Conservation (phyloP, 2,797 vertebrate species). For the Silurus lanzhouensis region DNA sequence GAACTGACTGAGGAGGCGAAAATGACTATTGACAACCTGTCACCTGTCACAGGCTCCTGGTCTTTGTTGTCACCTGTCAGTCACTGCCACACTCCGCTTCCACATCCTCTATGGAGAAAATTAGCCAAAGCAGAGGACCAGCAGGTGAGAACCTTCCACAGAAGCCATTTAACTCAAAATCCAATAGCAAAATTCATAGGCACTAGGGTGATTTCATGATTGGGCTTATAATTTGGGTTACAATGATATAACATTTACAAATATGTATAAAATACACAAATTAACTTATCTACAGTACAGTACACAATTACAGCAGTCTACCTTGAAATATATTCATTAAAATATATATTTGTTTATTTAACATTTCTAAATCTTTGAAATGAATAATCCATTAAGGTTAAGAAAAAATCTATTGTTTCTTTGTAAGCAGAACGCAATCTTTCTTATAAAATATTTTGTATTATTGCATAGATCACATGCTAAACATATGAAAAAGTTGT, state of each 20-base stretch:
- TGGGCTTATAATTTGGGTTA: not conserved
- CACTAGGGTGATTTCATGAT: not conserved
- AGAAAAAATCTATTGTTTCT: no score
- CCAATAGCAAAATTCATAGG: not conserved
- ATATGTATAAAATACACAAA: not conserved
- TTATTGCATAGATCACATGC: not conserved
- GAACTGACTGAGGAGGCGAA: constrained; percentile 38
- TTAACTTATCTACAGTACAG: no score
- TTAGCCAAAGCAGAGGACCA: constrained; percentile 12
- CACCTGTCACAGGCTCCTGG: constrained; percentile 51
- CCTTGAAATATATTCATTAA: not conserved
- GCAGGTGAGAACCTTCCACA: not conserved
- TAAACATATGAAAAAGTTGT: not conserved
- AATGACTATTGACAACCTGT: constrained; percentile 57
- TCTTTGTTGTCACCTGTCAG: constrained; percentile 53
- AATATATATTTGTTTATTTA: not conserved
- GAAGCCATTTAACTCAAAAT: not conserved
- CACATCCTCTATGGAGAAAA: constrained; percentile 4
- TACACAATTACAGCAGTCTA: not conserved
- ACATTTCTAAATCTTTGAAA: not conserved
- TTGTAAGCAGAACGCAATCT: not conserved
- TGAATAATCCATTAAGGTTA: no score
- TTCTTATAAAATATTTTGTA: not conserved
- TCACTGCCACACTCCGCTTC: constrained; percentile 47
- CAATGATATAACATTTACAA: not conserved